Evolutionary conservation across 2,888 invertebrate species (phyloP).

Genomic region (Coelogynopora nodosa): DNA sequence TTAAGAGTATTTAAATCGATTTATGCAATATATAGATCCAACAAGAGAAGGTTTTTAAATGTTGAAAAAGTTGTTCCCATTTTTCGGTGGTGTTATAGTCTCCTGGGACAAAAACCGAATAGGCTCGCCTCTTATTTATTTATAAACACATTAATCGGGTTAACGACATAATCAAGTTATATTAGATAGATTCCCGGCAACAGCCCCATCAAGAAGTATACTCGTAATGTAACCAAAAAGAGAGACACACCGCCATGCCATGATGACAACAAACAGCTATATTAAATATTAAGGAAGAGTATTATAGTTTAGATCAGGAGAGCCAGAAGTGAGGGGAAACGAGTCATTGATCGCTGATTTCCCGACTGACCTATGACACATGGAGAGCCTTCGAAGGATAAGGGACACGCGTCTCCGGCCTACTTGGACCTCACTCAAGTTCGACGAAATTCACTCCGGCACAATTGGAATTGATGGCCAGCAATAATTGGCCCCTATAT

Average conservation of each 20-base stretch:
- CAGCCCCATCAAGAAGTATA: too few species aligned
- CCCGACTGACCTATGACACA: conserved; percentile 1
- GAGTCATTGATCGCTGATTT: not conserved
- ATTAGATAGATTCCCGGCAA: too few species aligned
- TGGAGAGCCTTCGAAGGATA: not conserved
- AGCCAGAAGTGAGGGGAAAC: too few species aligned
- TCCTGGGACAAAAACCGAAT: not conserved
- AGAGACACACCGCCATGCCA: too few species aligned
- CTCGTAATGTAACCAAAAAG: too few species aligned
- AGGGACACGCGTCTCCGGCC: not conserved
- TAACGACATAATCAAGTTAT: not conserved
- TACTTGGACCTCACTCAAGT: not conserved
- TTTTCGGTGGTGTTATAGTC: not conserved
- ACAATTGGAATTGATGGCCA: not conserved
- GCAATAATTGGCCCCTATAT: conserved; percentile 21
- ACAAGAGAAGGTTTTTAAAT: too few species aligned
- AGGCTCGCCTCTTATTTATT: not conserved
- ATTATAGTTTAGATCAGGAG: too few species aligned
- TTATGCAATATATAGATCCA: too few species aligned
- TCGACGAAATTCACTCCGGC: not conserved
- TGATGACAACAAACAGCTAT: too few species aligned
- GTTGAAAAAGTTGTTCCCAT: too few species aligned
- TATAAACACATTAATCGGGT: not conserved
- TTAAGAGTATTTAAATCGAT: too few species aligned
- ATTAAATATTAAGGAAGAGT: too few species aligned